Evolutionary conservation across 2,113 vertebrate species (phyloP), one percentile per base, ranked within the genome.

Genomic region (Vulpes vulpes): DNA sequence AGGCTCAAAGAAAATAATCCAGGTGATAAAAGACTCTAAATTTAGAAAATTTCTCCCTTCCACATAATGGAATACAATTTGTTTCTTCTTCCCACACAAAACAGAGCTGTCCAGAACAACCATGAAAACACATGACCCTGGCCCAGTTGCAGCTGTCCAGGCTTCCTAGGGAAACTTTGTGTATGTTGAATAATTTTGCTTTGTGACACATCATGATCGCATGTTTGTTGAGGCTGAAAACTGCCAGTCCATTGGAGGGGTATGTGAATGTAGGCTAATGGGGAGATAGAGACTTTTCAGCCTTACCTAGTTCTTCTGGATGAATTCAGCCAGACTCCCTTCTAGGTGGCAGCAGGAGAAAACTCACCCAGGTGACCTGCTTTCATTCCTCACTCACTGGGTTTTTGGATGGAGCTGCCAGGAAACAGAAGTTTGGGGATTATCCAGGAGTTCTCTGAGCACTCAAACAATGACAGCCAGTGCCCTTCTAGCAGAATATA

Each of bases 11-110:
- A 65, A 94, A 96, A 96, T 92, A 97, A 93, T 92, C 90, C 76
- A 96, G 90, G 92, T 98, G 87, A 87, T 94, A 71, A 93, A 81
- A 85, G 80, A 90, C 19, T 89, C 94, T 92, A 97, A 94, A 95
- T 97, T 96, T 96, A 96, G 97, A 97, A 90, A 59, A 96, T 25
- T 55, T 80, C 76, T 84, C 73, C 55, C 85, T 64, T 83, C 87
- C 74, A 69, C 38, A 32, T 81, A 96, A 81, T 67, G 64, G 38
- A 97, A 79, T 65, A 35, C 9, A 64, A 14, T 69, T 93, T 95
- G 43, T 96, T 97, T 97, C 85, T 97, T 94, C 85, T 87, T 92
- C 76, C 90, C 74, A 94, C 82, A 78, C 80, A 78, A 88, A 79
- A 30, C 83, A 97, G 82, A 95, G 60, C 92, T 97, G 84, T 96